These are phyloP conservation scores for Sinelater perroti DNA, from an alignment of 2,888 invertebrate species.

Conservation along the genomic window DNA sequence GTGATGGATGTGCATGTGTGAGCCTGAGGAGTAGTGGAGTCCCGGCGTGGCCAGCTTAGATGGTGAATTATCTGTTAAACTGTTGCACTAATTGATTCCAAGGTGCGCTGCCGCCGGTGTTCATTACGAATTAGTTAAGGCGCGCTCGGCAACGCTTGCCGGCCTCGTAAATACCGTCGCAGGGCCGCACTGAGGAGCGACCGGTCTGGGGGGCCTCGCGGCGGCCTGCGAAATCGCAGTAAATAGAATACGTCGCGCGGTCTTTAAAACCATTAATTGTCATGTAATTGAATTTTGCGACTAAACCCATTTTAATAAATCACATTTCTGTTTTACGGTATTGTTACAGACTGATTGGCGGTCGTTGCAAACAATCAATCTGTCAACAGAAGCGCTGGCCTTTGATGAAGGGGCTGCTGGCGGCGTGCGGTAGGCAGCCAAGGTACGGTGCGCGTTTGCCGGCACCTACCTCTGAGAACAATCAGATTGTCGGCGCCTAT, in stretches of 20 bases:
- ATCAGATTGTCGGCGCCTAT: slow-evolving; percentile 15
- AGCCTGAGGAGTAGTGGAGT: slow-evolving; percentile 32
- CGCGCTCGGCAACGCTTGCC: slow-evolving; percentile 33
- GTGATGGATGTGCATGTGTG: slow-evolving; percentile 31
- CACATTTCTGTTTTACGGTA: slow-evolving; percentile 28
- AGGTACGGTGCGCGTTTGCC: slow-evolving; percentile 5
- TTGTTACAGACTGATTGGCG: slow-evolving; percentile 28
- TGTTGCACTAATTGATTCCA: slow-evolving; percentile 48
- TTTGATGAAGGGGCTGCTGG: slow-evolving; percentile 20
- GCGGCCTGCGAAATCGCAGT: background rate
- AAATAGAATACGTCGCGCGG: slow-evolving; percentile 24
- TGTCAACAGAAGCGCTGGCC: slow-evolving; percentile 27
- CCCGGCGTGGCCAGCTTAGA: slow-evolving; percentile 35
- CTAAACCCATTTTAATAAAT: slow-evolving; percentile 31
- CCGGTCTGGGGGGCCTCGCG: no score
- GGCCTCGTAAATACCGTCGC: slow-evolving; percentile 31
- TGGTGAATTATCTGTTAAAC: slow-evolving; percentile 48
- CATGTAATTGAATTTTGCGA: slow-evolving; percentile 32
- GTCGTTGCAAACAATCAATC: slow-evolving; percentile 29
- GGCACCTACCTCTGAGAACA: slow-evolving; percentile 17
- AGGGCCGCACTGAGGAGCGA: slow-evolving; percentile 26
- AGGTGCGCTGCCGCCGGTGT: slow-evolving; percentile 45
- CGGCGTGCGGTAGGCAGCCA: slow-evolving; percentile 17
- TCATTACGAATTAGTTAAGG: slow-evolving; percentile 47
- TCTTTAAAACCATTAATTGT: slow-evolving; percentile 28